Percentiles rank a stretch among this genome's conserved stretches.
Evolutionary conservation across 1,140 invertebrate genomes (phyloP).

Genomic region (Amphibalanus amphitrite): DNA sequence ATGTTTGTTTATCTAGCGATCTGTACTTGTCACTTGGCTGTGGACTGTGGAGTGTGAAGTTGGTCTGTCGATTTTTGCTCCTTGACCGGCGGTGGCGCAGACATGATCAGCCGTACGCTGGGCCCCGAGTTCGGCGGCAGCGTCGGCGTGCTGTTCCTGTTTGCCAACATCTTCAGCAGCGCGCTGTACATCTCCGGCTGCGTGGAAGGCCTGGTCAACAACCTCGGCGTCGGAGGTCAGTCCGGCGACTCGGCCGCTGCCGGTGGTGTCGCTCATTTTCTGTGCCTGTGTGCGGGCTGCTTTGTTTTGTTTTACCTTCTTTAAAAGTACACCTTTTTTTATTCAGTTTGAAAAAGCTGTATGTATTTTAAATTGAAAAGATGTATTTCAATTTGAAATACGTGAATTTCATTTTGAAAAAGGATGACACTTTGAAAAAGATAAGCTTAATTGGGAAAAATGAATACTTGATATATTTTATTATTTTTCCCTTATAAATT

Average conservation of each 20-base stretch:
- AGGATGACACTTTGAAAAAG: too few relatives aligned
- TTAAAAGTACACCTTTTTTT: too few relatives aligned
- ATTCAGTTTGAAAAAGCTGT: too few relatives aligned
- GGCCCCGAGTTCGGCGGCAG: slow-evolving; percentile 94
- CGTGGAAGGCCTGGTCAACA: slow-evolving; percentile 89
- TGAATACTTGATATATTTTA: too few relatives aligned
- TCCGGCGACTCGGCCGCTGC: slow-evolving; percentile 10
- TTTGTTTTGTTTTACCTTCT: slow-evolving; percentile 13
- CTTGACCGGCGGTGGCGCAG: slow-evolving; percentile 18
- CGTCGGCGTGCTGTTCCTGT: slow-evolving; percentile 88
- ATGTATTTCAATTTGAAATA: too few relatives aligned
- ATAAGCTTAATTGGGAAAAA: too few relatives aligned
- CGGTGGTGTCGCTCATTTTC: slow-evolving; percentile 9
- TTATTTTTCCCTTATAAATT: too few relatives aligned
- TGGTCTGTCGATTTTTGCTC: slow-evolving; percentile 19
- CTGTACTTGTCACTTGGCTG: too few relatives aligned
- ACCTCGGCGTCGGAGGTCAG: slow-evolving; percentile 75
- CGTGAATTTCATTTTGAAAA: too few relatives aligned
- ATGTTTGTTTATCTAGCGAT: too few relatives aligned
- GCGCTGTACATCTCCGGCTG: slow-evolving; percentile 85
- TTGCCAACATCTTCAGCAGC: slow-evolving; percentile 89
- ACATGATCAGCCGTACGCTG: slow-evolving; percentile 88
- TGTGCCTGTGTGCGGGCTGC: slow-evolving; percentile 8
- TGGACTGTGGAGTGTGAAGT: not conserved
- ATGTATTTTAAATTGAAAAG: too few relatives aligned